Base-by-base conservation (phyloP, 1,140 invertebrate genomes). In the Aphaenogaster floridana region DNA sequence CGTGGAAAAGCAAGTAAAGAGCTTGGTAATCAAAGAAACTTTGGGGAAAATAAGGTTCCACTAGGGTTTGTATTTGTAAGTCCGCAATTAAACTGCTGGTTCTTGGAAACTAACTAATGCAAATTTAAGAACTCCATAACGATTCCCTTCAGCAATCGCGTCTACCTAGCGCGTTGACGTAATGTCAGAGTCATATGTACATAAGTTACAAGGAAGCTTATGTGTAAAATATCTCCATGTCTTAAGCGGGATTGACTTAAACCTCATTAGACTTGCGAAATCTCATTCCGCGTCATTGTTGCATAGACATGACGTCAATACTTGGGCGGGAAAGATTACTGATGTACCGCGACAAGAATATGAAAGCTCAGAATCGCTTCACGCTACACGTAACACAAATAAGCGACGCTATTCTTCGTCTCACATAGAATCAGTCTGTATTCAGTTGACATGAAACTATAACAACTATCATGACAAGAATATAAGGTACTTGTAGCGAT, bases 231-330 rank as follows among this genome's bases (percentile, higher is more conserved):
- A 78, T 36, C 42, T 36, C 36, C 9, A 13, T 45, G 15, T 80
- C 34, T 80, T 36, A 69, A 69, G 36, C 50, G 64, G n/a, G n/a
- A 69, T 54, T 69, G 50, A 69, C 78, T 81, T 36, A 42, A 69
- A 69, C 15, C 36, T 69, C 63, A 69, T 81, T 57, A 69, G 36
- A 50, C 13, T 48, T 8, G 36, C 45, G 34, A 21, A 64, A 42
- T 69, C n/a, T 69, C 17, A 50, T 81, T 69, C 69, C 11, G 21
- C 63, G 13, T 57, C 21, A 28, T 13, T 21, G 36, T 78, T 28
- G 28, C 17, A 7, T n/a, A 50, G 45, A 52, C 13, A n/a, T 36
- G 36, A 54, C 48, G 48, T 81, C 64, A 69, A 69, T 69, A 69
- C 36, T 54, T 54, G 50, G 15, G 34, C 7, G 21, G 8, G 7